phyloP scores from a whole-genome alignment of 2,113 vertebrate species.

The Oryzias woworae region DNA sequence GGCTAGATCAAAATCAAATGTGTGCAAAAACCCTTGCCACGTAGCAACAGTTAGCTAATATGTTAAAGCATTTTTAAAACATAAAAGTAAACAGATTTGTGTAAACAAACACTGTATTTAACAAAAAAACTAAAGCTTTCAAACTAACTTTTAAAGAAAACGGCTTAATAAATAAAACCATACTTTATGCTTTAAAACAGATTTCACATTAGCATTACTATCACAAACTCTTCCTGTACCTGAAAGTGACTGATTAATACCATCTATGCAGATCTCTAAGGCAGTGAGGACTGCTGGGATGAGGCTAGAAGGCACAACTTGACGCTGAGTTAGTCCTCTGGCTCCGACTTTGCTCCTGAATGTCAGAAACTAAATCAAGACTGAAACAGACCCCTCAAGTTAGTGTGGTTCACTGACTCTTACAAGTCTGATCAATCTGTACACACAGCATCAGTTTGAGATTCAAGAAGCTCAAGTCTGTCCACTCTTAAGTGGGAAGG shows the following conservation, averaged over 20 bases:
- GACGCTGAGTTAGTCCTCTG: conserved; percentile 25
- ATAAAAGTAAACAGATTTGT: conserved; percentile 2
- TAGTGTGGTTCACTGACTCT: conserved; percentile 27
- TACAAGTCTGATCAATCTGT: conserved; percentile 8
- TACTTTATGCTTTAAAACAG: conserved; percentile 39
- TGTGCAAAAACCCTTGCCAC: conserved; percentile 56
- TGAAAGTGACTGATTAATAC: conserved; percentile 28
- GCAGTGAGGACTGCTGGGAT: conserved; percentile 24
- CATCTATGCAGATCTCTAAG: conserved; percentile 40
- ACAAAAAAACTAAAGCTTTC: conserved; percentile 15
- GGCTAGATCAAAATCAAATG: conserved; percentile 45
- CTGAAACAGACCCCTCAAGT: conserved; percentile 24
- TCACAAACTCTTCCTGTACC: conserved; percentile 31
- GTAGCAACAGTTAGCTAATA: conserved; percentile 31
- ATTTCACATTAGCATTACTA: conserved; percentile 57
- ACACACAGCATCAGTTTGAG: conserved; percentile 34
- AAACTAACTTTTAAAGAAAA: conserved; percentile 23
- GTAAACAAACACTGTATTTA: conserved; percentile 41
- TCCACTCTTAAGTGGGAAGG: conserved; percentile 9
- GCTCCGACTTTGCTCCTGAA: conserved; percentile 59
- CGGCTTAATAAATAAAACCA: conserved; percentile 71
- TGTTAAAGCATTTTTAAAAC: conserved; percentile 26
- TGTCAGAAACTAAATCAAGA: conserved; percentile 62
- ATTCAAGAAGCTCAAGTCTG: conserved; percentile 16
- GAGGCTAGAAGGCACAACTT: conserved; percentile 54